Conservation (phyloP, 2,888 invertebrate species). For the Psococerastis gibbosa region DNA sequence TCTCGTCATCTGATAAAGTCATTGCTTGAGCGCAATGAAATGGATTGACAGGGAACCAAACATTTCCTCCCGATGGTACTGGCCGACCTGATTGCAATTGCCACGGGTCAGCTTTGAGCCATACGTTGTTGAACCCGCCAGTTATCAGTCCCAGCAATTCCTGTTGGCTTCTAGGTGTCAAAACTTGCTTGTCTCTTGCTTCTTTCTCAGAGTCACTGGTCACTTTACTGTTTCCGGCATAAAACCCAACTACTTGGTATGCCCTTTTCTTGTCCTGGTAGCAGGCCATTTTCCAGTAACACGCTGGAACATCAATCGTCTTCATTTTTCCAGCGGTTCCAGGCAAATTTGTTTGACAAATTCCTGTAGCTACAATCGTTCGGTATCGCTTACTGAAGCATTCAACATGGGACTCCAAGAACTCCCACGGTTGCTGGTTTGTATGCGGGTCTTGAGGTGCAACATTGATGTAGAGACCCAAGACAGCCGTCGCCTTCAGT, state of each 20-base stretch:
- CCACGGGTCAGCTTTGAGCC: background rate
- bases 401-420: conserved; percentile 12
- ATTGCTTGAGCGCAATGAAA: background rate
- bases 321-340: conserved; percentile 9
- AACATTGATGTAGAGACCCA: conserved; percentile 13
- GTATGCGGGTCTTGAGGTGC: conserved; percentile 13
- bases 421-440: conserved; percentile 13
- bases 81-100: background rate
- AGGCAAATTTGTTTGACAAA: background rate
- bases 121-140: background rate
- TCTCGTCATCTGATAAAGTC: background rate
- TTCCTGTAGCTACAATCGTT: conserved; percentile 13
- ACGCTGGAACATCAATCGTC: conserved; percentile 13
- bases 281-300: conserved; percentile 16
- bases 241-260: background rate
- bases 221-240: background rate
- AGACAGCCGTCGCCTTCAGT: conserved; percentile 12
- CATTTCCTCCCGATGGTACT: background rate
- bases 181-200: background rate
- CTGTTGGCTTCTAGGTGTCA: background rate
- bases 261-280: conserved; percentile 12
- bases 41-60: background rate
- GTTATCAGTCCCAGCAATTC: background rate
- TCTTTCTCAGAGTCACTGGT: background rate
- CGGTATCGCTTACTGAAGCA: conserved; percentile 12